phyloP scores from a whole-genome alignment of 2,113 vertebrate species.

The Coptodon bakossiorum region DNA sequence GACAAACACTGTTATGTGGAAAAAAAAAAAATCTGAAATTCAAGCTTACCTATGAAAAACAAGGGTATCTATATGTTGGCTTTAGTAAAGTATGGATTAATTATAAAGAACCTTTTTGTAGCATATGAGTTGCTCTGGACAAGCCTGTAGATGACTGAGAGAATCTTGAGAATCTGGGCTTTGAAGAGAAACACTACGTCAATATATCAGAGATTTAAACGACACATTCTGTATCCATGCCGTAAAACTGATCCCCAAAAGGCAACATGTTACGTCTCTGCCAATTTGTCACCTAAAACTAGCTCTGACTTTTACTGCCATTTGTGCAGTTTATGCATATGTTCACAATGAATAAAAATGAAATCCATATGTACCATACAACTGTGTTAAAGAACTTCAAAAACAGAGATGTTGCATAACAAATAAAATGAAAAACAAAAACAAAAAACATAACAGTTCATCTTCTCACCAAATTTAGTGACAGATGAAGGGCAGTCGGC shows the following conservation, averaged over 20 bases:
- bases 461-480: conserved; percentile 83
- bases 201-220: neutral
- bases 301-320: conserved; percentile 9
- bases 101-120: conserved; percentile 84
- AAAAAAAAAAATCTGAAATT: neutral
- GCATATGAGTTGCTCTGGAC: conserved; percentile 89
- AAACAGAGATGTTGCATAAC: neutral
- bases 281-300: conserved; percentile 34
- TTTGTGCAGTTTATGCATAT: conserved; percentile 24
- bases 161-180: conserved; percentile 85
- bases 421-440: neutral
- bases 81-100: neutral
- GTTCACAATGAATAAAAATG: conserved; percentile 30
- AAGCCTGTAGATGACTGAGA: conserved; percentile 88
- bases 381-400: conserved; percentile 1
- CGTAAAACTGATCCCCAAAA: conserved; percentile 15
- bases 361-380: conserved; percentile 8
- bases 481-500: conserved; percentile 80
- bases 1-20: neutral
- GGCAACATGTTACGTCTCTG: conserved; percentile 25
- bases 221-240: neutral
- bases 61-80: neutral
- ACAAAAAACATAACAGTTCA: neutral
- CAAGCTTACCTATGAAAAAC: neutral
- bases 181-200: conserved; percentile 7